These are phyloP conservation scores for Eurystomus gularis DNA, from an alignment of 2,113 vertebrate genomes.

Conservation along the genomic window DNA sequence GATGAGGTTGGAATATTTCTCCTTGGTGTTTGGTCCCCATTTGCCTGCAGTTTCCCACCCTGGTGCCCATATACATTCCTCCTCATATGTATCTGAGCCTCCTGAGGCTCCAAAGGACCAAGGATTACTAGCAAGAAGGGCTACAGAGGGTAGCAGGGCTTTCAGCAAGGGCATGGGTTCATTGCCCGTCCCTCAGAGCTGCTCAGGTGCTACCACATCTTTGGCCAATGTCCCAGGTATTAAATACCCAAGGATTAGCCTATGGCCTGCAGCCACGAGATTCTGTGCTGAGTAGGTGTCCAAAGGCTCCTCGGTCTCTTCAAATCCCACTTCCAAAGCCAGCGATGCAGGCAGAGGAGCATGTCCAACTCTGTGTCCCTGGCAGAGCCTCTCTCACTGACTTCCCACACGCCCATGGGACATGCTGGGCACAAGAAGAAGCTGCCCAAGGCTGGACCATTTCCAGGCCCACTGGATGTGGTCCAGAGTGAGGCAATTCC, in stretches of 20 bases:
- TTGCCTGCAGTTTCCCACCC: background rate
- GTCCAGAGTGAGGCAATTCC: background rate
- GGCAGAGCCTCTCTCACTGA: background rate
- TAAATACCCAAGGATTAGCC: background rate
- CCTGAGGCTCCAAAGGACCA: background rate
- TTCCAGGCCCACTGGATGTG: rapidly evolving
- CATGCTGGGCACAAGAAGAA: background rate
- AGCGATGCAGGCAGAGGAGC: background rate
- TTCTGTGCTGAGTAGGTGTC: background rate
- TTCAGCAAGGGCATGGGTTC: background rate
- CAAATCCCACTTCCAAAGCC: background rate
- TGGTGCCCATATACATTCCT: rapidly evolving
- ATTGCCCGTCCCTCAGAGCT: background rate
- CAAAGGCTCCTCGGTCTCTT: background rate
- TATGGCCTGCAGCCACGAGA: rapidly evolving
- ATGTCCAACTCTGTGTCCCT: background rate
- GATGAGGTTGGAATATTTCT: background rate
- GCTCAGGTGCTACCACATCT: background rate
- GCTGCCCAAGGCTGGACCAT: background rate
- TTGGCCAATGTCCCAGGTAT: background rate
- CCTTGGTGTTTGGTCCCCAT: background rate
- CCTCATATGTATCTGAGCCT: background rate
- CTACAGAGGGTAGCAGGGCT: background rate
- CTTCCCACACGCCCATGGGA: background rate
- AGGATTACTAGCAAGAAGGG: background rate